Percentiles rank a stretch among this genome's conserved stretches.
These are phyloP conservation scores for Anisognathus igniventris DNA, from an alignment of 2,797 vertebrate genomes.

Conservation along the genomic window DNA sequence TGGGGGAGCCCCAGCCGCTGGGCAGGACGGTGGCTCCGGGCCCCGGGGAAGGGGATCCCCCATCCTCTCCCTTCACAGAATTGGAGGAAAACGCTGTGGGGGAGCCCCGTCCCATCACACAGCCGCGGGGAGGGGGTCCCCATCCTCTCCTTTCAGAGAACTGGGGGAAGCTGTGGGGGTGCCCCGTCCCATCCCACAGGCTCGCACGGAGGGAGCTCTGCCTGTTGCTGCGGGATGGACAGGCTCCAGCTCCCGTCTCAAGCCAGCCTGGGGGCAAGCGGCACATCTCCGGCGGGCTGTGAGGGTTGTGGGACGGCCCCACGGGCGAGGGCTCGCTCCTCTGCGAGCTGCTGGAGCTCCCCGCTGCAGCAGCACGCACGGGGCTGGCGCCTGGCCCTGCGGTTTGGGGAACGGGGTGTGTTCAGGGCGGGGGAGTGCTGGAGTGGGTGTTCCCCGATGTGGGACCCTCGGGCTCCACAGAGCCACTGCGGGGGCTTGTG, in stretches of 20 bases:
- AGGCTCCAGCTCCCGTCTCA: background rate
- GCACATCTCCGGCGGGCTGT: background rate
- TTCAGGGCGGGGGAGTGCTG: background rate
- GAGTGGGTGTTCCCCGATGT: background rate
- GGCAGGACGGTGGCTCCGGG: background rate
- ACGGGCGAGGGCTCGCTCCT: background rate
- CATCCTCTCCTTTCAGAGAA: background rate
- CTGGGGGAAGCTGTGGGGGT: background rate
- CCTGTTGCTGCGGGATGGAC: background rate
- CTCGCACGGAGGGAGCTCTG: background rate
- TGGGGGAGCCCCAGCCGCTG: background rate
- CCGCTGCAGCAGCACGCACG: background rate
- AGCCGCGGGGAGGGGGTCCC: background rate
- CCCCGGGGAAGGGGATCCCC: background rate
- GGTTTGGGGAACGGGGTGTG: background rate
- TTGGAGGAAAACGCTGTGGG: background rate
- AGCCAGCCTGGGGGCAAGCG: background rate
- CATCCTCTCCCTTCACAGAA: background rate
- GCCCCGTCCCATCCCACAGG: background rate
- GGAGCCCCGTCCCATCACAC: background rate
- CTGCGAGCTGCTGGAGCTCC: background rate
- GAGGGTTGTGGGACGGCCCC: background rate
- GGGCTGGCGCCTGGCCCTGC: background rate
- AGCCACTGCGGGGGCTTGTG: background rate
- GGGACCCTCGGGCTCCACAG: background rate